phyloP scores from a whole-genome alignment of 2,113 vertebrate genomes.

The Piaya cayana region DNA sequence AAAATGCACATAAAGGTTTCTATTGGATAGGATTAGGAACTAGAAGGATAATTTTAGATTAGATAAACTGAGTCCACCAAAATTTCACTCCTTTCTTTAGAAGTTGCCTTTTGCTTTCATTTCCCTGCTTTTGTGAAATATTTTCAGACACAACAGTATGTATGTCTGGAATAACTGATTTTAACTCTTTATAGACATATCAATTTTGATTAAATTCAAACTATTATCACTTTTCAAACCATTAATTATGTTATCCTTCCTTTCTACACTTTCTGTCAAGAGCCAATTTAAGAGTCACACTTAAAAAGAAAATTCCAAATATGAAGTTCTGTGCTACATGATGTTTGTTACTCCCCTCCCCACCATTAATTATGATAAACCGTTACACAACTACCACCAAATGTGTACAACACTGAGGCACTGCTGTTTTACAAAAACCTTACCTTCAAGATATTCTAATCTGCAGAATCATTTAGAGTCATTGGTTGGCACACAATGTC shows the following conservation, averaged over 20 bases:
- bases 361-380: not conserved
- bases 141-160: not conserved
- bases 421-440: not conserved
- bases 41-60: not conserved
- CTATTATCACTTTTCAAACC: not conserved
- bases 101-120: not conserved
- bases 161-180: not conserved
- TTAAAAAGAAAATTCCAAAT: not conserved
- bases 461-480: not conserved
- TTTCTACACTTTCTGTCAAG: not conserved
- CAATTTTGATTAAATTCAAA: not conserved
- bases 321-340: not conserved
- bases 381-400: not conserved
- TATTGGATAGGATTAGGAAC: not conserved
- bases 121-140: not conserved
- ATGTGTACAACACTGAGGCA: accelerated
- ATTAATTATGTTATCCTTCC: not conserved
- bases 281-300: not conserved
- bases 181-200: not conserved
- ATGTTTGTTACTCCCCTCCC: not conserved
- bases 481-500: not conserved
- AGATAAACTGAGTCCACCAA: not conserved
- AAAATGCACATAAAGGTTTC: not conserved
- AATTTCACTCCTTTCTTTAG: not conserved
- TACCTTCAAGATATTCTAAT: not conserved